Evolutionary conservation across 1,140 invertebrate species (phyloP).

Genomic region (Limonius californicus): DNA sequence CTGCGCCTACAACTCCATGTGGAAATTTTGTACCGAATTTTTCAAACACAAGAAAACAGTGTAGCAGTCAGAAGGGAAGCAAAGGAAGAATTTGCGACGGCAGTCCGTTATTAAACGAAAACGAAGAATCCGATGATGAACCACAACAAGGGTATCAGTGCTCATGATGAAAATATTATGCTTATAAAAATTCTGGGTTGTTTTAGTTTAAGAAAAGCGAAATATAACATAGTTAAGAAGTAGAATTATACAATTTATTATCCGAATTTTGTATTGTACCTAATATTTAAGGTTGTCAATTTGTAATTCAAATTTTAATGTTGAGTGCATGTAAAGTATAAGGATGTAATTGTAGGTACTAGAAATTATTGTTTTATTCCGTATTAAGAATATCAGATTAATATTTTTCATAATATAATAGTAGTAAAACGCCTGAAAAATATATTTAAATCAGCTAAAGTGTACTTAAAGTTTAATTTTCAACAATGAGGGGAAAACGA

Average conservation of each 20-base stretch:
- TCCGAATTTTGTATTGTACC: conserved; percentile 1
- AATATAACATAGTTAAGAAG: too few relatives aligned
- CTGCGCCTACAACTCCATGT: conserved; percentile 72
- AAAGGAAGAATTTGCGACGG: conserved; percentile 54
- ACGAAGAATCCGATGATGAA: conserved; percentile 53
- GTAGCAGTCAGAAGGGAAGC: conserved; percentile 51
- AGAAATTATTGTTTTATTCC: not conserved
- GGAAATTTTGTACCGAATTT: conserved; percentile 54
- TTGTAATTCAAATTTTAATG: conserved; percentile 3
- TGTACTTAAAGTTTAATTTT: conserved; percentile 5
- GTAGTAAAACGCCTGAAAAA: not conserved
- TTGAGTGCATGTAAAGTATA: not conserved
- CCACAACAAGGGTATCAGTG: conserved; percentile 30
- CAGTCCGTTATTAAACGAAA: conserved; percentile 53
- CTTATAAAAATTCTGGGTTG: too few relatives aligned
- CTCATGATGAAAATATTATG: conserved; percentile 27
- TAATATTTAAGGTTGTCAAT: conserved; percentile 1
- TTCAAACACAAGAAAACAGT: conserved; percentile 49
- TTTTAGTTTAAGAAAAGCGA: too few relatives aligned
- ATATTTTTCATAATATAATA: conserved; percentile 6
- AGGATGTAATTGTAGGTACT: not conserved
- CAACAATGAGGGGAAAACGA: not conserved
- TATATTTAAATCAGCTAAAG: conserved; percentile 4
- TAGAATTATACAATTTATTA: too few relatives aligned
- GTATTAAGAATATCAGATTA: not conserved